Evolutionary conservation across 2,113 vertebrate species (phyloP).

Genomic region (Lepus timidus): DNA sequence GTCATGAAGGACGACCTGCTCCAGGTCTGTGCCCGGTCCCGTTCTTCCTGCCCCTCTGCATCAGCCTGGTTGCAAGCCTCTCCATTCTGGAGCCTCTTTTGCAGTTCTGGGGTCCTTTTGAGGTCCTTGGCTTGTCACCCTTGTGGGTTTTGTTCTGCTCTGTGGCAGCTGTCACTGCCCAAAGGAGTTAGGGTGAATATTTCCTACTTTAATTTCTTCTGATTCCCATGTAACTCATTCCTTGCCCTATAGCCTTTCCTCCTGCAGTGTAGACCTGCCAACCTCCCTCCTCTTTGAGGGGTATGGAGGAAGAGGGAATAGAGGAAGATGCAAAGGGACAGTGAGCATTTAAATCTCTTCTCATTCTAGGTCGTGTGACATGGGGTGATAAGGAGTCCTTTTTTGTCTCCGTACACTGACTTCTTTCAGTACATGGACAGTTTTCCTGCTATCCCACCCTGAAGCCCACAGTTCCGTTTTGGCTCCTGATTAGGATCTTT

Average conservation of each 20-base stretch:
- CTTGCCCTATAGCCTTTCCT: neutral
- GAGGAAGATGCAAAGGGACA: rapidly evolving
- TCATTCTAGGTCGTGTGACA: neutral
- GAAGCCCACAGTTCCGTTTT: neutral
- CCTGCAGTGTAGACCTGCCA: neutral
- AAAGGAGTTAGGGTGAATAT: neutral
- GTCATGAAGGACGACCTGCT: neutral
- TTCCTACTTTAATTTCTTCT: neutral
- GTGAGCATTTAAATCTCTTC: neutral
- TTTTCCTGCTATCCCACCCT: too few species aligned
- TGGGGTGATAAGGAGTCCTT: neutral
- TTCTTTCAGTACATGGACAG: too few species aligned
- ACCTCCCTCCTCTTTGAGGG: neutral
- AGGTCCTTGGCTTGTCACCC: rapidly evolving
- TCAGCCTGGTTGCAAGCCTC: too few species aligned
- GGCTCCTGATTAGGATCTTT: neutral
- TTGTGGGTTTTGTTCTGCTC: neutral
- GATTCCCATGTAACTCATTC: neutral
- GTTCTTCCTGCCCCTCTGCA: neutral
- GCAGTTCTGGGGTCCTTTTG: neutral
- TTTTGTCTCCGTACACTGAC: rapidly evolving
- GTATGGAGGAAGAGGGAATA: neutral
- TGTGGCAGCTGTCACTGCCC: neutral
- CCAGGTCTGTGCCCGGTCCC: too few species aligned
- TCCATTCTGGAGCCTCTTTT: rapidly evolving